A percentile compares a stretch with the other conserved stretches of the same genome.
phyloP scores from a whole-genome alignment of 2,797 vertebrate genomes.

The Champsocephalus gunnari region DNA sequence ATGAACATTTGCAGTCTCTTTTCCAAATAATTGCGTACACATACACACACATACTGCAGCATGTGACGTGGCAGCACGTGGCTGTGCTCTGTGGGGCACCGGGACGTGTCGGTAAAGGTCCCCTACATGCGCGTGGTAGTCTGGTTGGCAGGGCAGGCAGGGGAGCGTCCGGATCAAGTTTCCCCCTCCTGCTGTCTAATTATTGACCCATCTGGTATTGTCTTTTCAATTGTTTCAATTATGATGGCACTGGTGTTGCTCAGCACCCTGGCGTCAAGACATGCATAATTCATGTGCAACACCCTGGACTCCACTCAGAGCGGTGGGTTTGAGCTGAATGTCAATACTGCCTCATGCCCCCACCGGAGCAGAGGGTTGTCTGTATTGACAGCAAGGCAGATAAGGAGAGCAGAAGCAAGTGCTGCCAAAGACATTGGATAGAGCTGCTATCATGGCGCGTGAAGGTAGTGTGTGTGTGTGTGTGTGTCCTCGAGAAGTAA shows the following conservation, averaged over 20 bases:
- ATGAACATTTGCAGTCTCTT: conserved; percentile 27
- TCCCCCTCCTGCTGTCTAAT: conserved; percentile 84
- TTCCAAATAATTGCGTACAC: conserved; percentile 16
- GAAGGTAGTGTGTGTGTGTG: conserved; percentile 41
- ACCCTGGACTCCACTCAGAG: conserved; percentile 84
- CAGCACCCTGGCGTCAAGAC: conserved; percentile 82
- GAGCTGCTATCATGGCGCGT: conserved; percentile 63
- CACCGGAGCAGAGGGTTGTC: conserved; percentile 76
- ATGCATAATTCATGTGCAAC: conserved; percentile 87
- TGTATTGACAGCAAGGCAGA: conserved; percentile 79
- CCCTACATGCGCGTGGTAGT: conserved; percentile 58
- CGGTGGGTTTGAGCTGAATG: conserved; percentile 85
- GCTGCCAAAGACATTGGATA: conserved; percentile 73
- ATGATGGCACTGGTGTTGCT: conserved; percentile 87
- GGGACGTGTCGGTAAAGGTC: conserved; percentile 71
- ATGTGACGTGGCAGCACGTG: conserved; percentile 33
- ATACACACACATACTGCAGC: conserved; percentile 21
- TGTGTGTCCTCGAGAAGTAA: conserved; percentile 32
- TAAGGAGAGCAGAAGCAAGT: conserved; percentile 70
- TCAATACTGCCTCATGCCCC: conserved; percentile 83
- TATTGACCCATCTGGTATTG: conserved; percentile 89
- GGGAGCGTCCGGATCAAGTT: conserved; percentile 81
- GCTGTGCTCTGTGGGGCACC: conserved; percentile 57
- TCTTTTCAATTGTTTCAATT: conserved; percentile 90
- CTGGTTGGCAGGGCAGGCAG: conserved; percentile 70